Conservation (phyloP, 2,113 vertebrate genomes). For the Macquaria ambigua region DNA sequence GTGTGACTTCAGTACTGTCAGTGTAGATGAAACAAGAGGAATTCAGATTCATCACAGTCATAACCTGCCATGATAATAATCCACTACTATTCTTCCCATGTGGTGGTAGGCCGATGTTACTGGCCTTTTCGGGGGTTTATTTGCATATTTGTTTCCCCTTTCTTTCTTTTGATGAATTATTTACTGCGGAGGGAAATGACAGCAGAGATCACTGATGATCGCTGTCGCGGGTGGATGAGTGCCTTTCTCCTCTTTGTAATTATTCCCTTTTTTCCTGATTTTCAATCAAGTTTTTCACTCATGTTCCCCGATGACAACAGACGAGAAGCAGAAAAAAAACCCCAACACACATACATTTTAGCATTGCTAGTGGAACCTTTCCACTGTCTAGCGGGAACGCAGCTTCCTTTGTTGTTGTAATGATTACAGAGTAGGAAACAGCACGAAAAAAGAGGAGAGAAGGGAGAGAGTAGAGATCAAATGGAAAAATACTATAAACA, state of each 20-base stretch:
- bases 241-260: constrained; percentile 75
- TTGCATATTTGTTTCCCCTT: constrained; percentile 83
- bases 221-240: constrained; percentile 69
- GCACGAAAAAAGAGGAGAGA: constrained; percentile 46
- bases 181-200: constrained; percentile 75
- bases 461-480: constrained; percentile 63
- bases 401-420: constrained; percentile 74
- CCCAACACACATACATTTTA: constrained; percentile 48
- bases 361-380: constrained; percentile 64
- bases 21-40: constrained; percentile 81
- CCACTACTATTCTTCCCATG: constrained; percentile 72
- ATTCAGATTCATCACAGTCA: constrained; percentile 80
- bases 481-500: constrained; percentile 67
- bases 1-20: constrained; percentile 80
- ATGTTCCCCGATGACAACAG: constrained; percentile 60
- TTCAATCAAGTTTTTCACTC: constrained; percentile 77
- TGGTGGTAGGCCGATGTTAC: constrained; percentile 67
- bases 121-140: constrained; percentile 77
- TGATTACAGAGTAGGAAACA: constrained; percentile 72
- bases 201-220: constrained; percentile 77
- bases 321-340: constrained; percentile 26
- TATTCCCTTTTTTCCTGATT: constrained; percentile 75
- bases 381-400: constrained; percentile 52
- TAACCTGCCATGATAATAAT: constrained; percentile 77
- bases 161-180: constrained; percentile 85